Conservation (phyloP, 2,113 vertebrate species). For the Actenoides hombroni region DNA sequence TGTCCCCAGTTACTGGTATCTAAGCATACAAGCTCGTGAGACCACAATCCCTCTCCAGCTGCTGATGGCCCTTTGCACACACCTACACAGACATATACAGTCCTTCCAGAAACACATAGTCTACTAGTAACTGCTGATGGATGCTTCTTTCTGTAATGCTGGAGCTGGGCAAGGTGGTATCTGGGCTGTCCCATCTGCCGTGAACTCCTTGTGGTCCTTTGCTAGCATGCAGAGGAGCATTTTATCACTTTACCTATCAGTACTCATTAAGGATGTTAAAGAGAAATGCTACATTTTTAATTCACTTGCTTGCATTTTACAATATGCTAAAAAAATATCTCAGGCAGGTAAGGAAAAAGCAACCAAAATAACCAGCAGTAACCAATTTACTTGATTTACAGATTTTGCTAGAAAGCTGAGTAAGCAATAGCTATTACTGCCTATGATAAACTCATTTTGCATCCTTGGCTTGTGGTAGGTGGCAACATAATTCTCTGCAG, state of each 20-base stretch:
- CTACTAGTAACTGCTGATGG: not conserved
- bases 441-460: not conserved
- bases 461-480: conserved; percentile 17
- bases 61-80: not conserved
- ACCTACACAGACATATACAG: fast-evolving
- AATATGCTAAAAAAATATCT: not conserved
- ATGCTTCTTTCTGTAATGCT: not conserved
- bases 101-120: too few relatives aligned
- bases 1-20: not conserved
- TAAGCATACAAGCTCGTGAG: not conserved
- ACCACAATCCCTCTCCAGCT: not conserved
- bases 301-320: not conserved
- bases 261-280: not conserved
- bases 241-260: not conserved
- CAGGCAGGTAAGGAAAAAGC: not conserved
- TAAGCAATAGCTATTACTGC: conserved; percentile 12
- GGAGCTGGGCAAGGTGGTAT: not conserved
- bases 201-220: not conserved
- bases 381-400: not conserved
- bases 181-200: not conserved
- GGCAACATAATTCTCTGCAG: not conserved
- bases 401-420: not conserved
- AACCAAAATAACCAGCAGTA: not conserved
- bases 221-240: not conserved
- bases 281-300: not conserved